Evolutionary conservation across 2,888 invertebrate species (phyloP).

Genomic region (Zaprionus obscuricornis): DNA sequence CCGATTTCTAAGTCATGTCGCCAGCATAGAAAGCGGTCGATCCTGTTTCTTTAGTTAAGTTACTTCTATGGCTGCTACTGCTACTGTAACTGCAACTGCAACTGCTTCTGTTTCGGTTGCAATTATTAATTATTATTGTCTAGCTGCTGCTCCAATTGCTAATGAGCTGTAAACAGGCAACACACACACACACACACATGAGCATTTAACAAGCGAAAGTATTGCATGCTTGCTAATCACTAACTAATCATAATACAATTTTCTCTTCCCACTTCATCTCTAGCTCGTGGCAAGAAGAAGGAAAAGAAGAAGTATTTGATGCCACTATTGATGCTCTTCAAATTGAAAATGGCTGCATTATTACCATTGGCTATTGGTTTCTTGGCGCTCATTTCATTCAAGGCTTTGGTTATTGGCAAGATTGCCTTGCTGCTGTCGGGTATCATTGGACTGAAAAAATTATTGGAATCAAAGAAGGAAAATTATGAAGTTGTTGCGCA

Average conservation of each 20-base stretch:
- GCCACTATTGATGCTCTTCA: conserved; percentile 90
- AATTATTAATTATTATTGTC: too few relatives aligned
- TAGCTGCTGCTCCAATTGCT: conserved; percentile 76
- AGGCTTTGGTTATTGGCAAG: conserved; percentile 93
- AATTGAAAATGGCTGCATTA: conserved; percentile 91
- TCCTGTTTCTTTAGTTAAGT: too few relatives aligned
- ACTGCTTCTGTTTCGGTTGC: background rate
- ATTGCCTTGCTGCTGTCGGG: conserved; percentile 91
- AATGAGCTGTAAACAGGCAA: conserved; percentile 57
- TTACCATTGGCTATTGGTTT: conserved; percentile 90
- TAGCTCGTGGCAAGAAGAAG: conserved; percentile 91
- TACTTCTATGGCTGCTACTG: background rate
- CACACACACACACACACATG: too few relatives aligned
- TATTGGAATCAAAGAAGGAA: conserved; percentile 88
- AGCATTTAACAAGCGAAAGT: conserved; percentile 73
- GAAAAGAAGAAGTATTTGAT: conserved; percentile 91
- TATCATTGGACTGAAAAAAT: conserved; percentile 89
- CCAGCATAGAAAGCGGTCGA: conserved; percentile 71
- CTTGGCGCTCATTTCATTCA: conserved; percentile 91
- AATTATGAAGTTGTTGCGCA: conserved; percentile 91
- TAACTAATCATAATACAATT: conserved; percentile 20
- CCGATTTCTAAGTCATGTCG: conserved; percentile 51
- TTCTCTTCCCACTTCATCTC: background rate
- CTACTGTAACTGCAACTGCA: background rate
- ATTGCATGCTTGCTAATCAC: conserved; percentile 48